These are phyloP conservation scores for Larimichthys polyactis DNA, from an alignment of 2,113 vertebrate species.

Conservation along the genomic window DNA sequence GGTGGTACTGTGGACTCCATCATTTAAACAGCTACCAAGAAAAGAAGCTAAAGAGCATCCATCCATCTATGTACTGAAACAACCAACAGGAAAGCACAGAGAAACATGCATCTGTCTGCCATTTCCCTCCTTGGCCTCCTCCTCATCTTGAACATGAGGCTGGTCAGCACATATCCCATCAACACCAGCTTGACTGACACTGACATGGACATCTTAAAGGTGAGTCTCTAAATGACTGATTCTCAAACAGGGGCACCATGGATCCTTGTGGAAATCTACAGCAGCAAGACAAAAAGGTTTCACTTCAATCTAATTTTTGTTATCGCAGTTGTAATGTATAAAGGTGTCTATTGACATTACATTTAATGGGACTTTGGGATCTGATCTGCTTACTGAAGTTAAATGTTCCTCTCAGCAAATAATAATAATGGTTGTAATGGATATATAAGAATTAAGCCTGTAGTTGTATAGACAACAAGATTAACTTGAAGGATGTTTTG, in stretches of 20 bases:
- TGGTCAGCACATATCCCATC: constrained; percentile 77
- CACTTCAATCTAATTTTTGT: background rate
- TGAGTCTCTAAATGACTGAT: constrained; percentile 72
- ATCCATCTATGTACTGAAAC: constrained; percentile 7
- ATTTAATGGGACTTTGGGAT: background rate
- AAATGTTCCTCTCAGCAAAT: background rate
- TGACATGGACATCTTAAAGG: constrained; percentile 86
- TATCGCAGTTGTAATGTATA: background rate
- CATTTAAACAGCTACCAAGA: constrained; percentile 52
- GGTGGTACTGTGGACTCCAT: constrained; percentile 28
- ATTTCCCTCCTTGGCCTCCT: constrained; percentile 65
- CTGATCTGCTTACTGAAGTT: background rate
- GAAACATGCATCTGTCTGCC: constrained; percentile 63
- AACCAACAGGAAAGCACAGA: constrained; percentile 29
- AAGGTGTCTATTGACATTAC: background rate
- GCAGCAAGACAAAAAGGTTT: background rate
- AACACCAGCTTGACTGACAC: constrained; percentile 71
- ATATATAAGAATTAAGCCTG: background rate
- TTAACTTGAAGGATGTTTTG: background rate
- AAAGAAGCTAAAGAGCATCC: constrained; percentile 22
- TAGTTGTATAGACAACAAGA: background rate
- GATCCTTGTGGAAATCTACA: background rate
- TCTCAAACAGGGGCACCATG: background rate
- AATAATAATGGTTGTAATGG: background rate
- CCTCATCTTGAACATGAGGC: constrained; percentile 77